These are phyloP conservation scores for zebrafish (Danio rerio) DNA, from an alignment of 2,113 vertebrate genomes.

Conservation along the genomic window DNA sequence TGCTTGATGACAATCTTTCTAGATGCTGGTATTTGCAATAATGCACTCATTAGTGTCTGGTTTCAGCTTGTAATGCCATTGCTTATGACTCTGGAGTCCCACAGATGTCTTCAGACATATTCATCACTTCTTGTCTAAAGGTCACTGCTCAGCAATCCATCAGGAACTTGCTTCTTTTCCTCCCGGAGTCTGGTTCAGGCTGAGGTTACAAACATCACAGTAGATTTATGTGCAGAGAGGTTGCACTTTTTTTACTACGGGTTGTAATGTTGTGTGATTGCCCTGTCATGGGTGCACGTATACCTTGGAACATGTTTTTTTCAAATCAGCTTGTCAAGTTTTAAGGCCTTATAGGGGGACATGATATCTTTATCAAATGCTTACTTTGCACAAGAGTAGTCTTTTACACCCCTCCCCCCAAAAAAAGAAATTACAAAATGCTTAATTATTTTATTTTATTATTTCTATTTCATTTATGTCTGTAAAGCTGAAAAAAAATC, in stretches of 20 bases:
- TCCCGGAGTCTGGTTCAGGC: constrained; percentile 66
- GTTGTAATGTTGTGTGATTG: constrained; percentile 41
- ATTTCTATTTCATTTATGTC: too few relatives aligned
- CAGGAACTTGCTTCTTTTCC: constrained; percentile 74
- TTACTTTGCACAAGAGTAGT: neutral
- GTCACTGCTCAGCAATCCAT: constrained; percentile 92
- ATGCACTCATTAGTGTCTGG: constrained; percentile 79
- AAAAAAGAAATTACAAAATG: too few relatives aligned
- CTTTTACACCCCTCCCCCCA: too few relatives aligned
- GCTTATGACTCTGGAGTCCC: constrained; percentile 85
- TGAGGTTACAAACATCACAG: constrained; percentile 66
- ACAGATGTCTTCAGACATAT: constrained; percentile 94
- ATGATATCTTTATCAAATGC: constrained; percentile 17
- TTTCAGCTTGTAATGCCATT: constrained; percentile 84
- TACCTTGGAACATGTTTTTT: neutral
- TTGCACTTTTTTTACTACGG: constrained; percentile 36
- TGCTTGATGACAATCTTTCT: constrained; percentile 74
- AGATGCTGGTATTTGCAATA: constrained; percentile 75
- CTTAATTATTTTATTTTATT: too few relatives aligned
- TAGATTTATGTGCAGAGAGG: constrained; percentile 61
- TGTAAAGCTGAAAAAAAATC: too few relatives aligned
- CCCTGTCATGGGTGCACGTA: constrained; percentile 38
- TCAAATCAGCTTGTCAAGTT: constrained; percentile 17
- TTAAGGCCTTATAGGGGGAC: neutral
- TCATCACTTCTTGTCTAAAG: constrained; percentile 88